Evolutionary conservation across 2,888 invertebrate genomes (phyloP).

Genomic region (Nasonovia ribisnigri): DNA sequence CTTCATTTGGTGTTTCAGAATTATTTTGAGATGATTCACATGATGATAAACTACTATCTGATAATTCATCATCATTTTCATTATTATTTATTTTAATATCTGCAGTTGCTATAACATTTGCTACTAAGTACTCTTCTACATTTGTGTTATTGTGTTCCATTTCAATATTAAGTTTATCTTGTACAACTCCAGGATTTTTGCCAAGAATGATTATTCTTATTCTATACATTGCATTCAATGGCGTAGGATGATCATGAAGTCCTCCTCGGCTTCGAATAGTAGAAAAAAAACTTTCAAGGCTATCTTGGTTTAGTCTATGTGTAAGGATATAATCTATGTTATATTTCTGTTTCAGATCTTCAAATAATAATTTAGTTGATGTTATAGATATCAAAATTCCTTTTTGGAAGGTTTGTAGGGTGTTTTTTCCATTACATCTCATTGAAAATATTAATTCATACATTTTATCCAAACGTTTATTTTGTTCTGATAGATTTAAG

Average conservation of each 20-base stretch:
- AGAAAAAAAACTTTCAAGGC: no score
- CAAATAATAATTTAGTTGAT: background rate
- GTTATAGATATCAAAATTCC: background rate
- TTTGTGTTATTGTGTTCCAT: background rate
- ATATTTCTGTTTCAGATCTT: background rate
- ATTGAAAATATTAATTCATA: background rate
- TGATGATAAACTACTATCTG: conserved; percentile 19
- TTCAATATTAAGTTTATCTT: conserved; percentile 21
- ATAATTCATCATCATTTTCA: background rate
- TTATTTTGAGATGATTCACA: background rate
- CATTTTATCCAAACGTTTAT: background rate
- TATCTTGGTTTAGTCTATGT: no score
- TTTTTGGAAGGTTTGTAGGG: background rate
- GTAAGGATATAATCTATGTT: background rate
- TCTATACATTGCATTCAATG: background rate
- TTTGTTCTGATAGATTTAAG: background rate
- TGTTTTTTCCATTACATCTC: background rate
- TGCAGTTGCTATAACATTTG: background rate
- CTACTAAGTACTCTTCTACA: background rate
- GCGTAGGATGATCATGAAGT: background rate
- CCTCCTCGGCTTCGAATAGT: background rate
- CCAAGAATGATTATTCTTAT: background rate
- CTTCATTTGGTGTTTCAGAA: no score
- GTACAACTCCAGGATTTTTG: background rate
- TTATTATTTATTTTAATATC: background rate